phyloP scores from a whole-genome alignment of 2,888 invertebrate genomes.

The Abrostola tripartita region DNA sequence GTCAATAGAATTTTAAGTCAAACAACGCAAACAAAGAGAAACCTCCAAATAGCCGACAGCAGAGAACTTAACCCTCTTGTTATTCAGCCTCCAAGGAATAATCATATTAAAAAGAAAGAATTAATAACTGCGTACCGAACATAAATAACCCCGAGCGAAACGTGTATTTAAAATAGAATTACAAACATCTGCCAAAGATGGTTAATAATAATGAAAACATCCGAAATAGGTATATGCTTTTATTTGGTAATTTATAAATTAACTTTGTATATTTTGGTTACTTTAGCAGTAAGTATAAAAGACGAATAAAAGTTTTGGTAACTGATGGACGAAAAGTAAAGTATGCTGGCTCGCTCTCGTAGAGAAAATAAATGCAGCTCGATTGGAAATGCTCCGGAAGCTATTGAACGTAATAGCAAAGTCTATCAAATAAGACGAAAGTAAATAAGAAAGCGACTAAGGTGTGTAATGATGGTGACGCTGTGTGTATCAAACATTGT shows the following conservation, averaged over 20 bases:
- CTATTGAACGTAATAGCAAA: no score
- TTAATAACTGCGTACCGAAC: slow-evolving; percentile 36
- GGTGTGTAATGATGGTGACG: no score
- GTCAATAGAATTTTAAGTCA: slow-evolving; percentile 31
- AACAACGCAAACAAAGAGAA: slow-evolving; percentile 32
- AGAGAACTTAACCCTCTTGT: slow-evolving; percentile 43
- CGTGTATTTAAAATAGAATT: slow-evolving; percentile 34
- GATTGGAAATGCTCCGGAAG: no score
- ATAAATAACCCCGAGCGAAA: slow-evolving; percentile 28
- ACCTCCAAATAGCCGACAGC: slow-evolving; percentile 36
- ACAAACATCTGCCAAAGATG: slow-evolving; percentile 8
- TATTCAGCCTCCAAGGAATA: slow-evolving; percentile 23
- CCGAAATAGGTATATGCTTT: slow-evolving; percentile 1
- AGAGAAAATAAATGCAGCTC: no score
- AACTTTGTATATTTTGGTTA: background rate
- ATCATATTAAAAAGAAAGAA: slow-evolving; percentile 46
- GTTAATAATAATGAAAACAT: slow-evolving; percentile 7
- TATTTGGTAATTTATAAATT: slow-evolving; percentile 1
- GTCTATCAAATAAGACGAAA: no score
- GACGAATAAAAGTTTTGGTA: no score
- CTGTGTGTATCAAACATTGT: no score
- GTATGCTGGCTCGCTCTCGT: no score
- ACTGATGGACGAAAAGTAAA: no score
- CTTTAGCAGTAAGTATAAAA: background rate
- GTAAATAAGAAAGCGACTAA: no score